phyloP scores from a whole-genome alignment of 1,140 invertebrate genomes.

The Cotesia glomerata region DNA sequence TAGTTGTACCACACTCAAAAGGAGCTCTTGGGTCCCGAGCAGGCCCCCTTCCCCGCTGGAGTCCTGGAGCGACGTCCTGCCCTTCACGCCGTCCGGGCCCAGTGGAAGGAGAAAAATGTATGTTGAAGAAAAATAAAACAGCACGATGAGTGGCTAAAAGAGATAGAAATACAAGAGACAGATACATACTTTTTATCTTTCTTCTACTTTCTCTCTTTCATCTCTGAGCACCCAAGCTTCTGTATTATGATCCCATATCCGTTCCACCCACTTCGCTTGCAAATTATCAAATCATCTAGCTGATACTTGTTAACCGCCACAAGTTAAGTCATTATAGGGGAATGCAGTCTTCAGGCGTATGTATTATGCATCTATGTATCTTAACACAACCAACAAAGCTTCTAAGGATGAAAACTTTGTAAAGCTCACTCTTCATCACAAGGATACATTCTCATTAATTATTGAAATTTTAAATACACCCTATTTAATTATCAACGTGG shows the following conservation, averaged over 20 bases:
- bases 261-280: slow-evolving; percentile 27
- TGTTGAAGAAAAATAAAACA: neutral
- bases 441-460: too few species aligned
- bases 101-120: slow-evolving; percentile 6
- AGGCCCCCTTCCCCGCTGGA: slow-evolving; percentile 29
- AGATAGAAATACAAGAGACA: neutral
- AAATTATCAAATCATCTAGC: slow-evolving; percentile 60
- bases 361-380: slow-evolving; percentile 35
- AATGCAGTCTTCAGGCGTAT: slow-evolving; percentile 41
- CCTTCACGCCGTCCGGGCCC: slow-evolving; percentile 33
- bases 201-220: slow-evolving; percentile 10
- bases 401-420: slow-evolving; percentile 6
- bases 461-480: too few species aligned
- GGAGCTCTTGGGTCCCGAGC: slow-evolving; percentile 41
- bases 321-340: slow-evolving; percentile 55
- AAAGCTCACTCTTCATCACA: neutral
- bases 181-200: neutral
- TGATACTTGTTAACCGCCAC: slow-evolving; percentile 48
- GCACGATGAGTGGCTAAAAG: neutral
- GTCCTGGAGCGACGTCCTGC: slow-evolving; percentile 35
- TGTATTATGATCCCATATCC: neutral
- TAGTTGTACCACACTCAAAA: neutral
- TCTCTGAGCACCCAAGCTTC: slow-evolving; percentile 10
- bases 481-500: too few species aligned
- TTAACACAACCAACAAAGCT: neutral